A percentile compares a stretch with the other conserved stretches of the same genome.
These are phyloP conservation scores for Hypocryptadius cinnamomeus DNA, from an alignment of 2,113 vertebrate species.

Conservation along the genomic window DNA sequence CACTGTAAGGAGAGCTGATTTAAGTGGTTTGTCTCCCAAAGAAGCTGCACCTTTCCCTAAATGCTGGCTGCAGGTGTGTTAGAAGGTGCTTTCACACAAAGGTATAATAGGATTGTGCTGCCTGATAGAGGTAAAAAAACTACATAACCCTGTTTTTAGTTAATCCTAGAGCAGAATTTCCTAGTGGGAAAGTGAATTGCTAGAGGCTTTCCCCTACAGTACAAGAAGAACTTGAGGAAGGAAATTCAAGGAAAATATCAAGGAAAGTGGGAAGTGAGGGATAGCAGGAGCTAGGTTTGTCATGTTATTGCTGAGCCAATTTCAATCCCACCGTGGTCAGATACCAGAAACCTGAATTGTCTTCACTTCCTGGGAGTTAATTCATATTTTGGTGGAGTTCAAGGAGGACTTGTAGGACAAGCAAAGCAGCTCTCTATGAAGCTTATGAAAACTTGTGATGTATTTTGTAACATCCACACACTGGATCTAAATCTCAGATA, in stretches of 20 bases:
- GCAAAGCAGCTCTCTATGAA: constrained; percentile 5
- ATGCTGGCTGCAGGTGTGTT: not conserved
- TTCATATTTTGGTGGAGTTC: constrained; percentile 17
- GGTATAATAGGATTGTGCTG: not conserved
- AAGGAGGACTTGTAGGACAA: constrained; percentile 6
- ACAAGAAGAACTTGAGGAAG: not conserved
- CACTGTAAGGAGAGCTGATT: not conserved
- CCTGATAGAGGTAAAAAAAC: not conserved
- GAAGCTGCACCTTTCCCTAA: not conserved
- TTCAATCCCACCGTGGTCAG: not conserved
- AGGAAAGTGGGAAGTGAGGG: not conserved
- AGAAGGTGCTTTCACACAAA: not conserved
- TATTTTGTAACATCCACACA: not conserved
- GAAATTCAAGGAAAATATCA: not conserved
- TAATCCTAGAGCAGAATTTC: not conserved
- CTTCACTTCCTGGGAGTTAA: not conserved
- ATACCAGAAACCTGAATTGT: not conserved
- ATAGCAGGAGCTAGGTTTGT: not conserved
- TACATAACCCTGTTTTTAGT: not conserved
- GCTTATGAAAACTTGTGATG: constrained; percentile 2
- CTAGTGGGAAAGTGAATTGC: not conserved
- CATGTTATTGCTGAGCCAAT: not conserved
- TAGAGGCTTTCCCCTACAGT: not conserved
- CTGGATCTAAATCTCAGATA: not conserved
- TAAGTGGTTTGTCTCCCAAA: not conserved